phyloP scores from a whole-genome alignment of 2,888 invertebrate species.

The Zele albiditarsus region DNA sequence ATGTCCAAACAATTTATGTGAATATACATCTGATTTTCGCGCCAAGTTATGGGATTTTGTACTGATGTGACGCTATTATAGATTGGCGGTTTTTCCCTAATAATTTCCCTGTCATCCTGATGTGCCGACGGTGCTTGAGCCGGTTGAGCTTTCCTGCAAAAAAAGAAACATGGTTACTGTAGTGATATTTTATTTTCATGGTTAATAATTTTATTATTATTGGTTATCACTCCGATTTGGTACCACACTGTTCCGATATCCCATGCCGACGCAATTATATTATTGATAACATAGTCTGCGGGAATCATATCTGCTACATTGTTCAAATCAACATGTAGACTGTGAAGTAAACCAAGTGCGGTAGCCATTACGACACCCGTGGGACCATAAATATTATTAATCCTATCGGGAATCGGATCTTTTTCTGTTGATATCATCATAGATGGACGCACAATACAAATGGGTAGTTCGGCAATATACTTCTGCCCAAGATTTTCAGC shows the following conservation, averaged over 20 bases:
- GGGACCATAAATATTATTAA: conserved; percentile 82
- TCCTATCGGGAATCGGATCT: conserved; percentile 78
- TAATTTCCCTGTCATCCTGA: conserved; percentile 52
- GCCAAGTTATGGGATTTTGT: conserved; percentile 88
- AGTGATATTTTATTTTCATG: conserved; percentile 16
- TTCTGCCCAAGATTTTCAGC: conserved; percentile 79
- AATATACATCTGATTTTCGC: conserved; percentile 77
- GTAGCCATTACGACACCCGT: conserved; percentile 75
- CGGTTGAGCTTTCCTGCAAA: conserved; percentile 13
- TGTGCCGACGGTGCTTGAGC: conserved; percentile 23
- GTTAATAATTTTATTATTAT: conserved; percentile 19
- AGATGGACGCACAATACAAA: conserved; percentile 81
- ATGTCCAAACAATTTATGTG: conserved; percentile 75
- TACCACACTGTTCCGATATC: too few species aligned
- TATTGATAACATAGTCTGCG: too few species aligned
- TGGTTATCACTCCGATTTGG: background rate
- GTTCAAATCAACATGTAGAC: conserved; percentile 74
- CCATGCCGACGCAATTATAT: too few species aligned
- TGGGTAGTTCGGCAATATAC: conserved; percentile 76
- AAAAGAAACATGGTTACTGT: conserved; percentile 6
- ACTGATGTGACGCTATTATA: conserved; percentile 91
- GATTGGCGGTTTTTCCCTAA: conserved; percentile 74
- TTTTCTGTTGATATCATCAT: conserved; percentile 73
- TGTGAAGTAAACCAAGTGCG: conserved; percentile 78
- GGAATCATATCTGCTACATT: conserved; percentile 80